Conservation (phyloP, 2,797 vertebrate species). For the Corythornis leucogaster region DNA sequence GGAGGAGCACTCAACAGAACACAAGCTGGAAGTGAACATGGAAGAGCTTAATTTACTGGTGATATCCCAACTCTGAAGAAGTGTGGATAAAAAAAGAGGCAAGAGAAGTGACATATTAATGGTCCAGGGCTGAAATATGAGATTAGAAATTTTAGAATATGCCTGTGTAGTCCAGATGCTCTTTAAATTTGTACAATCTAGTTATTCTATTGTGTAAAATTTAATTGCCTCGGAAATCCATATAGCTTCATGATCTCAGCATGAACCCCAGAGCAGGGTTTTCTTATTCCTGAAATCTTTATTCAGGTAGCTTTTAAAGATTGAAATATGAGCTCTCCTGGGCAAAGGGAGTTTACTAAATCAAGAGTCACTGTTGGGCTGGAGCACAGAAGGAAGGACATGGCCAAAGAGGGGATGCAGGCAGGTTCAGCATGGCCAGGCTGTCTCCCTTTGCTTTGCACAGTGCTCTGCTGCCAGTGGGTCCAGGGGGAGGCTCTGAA, state of each 20-base stretch:
- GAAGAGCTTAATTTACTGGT: neutral
- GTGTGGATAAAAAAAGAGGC: neutral
- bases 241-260: neutral
- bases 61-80: neutral
- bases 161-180: constrained; percentile 34
- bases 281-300: constrained; percentile 14
- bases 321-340: neutral
- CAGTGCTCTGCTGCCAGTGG: neutral
- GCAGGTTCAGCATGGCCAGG: neutral
- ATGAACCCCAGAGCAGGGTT: neutral
- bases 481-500: neutral
- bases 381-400: neutral
- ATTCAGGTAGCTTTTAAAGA: neutral
- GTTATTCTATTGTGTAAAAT: constrained; percentile 44
- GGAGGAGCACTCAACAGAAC: neutral
- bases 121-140: constrained; percentile 36
- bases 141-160: constrained; percentile 43
- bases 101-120: constrained; percentile 47
- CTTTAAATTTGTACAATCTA: constrained; percentile 31
- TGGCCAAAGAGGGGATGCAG: neutral
- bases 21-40: fast-evolving
- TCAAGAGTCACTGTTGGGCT: neutral
- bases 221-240: constrained; percentile 54
- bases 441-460: neutral
- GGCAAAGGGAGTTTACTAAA: neutral